Percentiles rank a stretch among this genome's conserved stretches.
These are phyloP conservation scores for Accipiter virgatus DNA, from an alignment of 2,113 vertebrate genomes.

Conservation along the genomic window DNA sequence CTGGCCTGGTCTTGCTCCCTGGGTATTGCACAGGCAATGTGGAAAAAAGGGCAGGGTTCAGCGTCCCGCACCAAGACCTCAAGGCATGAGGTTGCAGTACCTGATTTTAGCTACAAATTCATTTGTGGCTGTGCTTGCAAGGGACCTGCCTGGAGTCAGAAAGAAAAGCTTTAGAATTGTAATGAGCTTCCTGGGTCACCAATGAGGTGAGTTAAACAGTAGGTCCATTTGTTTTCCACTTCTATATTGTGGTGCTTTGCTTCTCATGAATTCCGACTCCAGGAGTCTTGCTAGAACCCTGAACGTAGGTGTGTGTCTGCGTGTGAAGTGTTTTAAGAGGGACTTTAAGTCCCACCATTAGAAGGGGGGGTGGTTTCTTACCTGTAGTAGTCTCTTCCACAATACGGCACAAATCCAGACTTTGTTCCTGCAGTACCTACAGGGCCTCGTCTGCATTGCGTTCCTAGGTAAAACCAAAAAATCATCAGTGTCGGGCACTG, in stretches of 20 bases:
- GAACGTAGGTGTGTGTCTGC: neutral
- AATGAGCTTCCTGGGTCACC: neutral
- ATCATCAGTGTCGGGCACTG: no score
- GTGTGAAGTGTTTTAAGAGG: neutral
- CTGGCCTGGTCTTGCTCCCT: neutral
- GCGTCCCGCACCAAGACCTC: neutral
- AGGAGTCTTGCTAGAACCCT: neutral
- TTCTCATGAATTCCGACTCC: neutral
- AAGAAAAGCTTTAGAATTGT: neutral
- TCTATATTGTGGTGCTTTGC: neutral
- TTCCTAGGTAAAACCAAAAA: neutral
- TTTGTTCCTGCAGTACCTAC: neutral
- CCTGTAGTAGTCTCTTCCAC: neutral
- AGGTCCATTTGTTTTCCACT: neutral
- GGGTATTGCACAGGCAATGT: neutral
- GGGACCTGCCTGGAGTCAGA: neutral
- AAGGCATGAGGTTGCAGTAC: neutral
- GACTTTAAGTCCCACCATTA: neutral
- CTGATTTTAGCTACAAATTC: neutral
- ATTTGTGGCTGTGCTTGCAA: neutral
- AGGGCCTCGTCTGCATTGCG: neutral
- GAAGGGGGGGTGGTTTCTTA: neutral
- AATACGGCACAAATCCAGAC: neutral
- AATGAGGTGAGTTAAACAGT: neutral
- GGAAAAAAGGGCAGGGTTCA: neutral